Base-by-base conservation (phyloP, 2,113 vertebrate genomes). In the Phrynosoma platyrhinos region DNA sequence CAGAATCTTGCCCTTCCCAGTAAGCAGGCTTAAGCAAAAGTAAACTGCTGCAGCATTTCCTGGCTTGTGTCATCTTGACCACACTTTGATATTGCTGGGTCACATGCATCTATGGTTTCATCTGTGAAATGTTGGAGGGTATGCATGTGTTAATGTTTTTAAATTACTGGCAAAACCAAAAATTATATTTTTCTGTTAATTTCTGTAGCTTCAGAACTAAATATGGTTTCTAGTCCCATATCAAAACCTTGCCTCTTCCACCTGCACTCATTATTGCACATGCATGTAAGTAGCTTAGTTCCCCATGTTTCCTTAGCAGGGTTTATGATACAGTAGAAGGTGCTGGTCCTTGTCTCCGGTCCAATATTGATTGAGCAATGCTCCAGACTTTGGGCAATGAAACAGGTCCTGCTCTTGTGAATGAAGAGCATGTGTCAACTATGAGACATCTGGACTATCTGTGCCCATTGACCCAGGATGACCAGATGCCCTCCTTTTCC, bases 301-400 rank as follows among this genome's bases (percentile, higher is more conserved):
- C n/a, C 16, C 79, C 85, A 18, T 66, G 36, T 16, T 36, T 30
- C 55, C 79, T 71, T 84, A 79, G 0, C 0, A 0, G 0, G 0
- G 0, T 53, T 0, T 0, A 13, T 30, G 58, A 32, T 47, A 9
- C 16, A 30, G 42, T 40, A 66, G 7, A 79, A 58, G 79, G 12
- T 9, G 0, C 75, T 20, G 75, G 62, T 8, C 58, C 36, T n/a
- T 27, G 36, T 0, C n/a, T 79, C 47, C 21, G 23, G 40, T 55
- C 58, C 23, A 55, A 36, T 78, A 64, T n/a, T 84, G 0, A 1
- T 32, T 10, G 42, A 25, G 62, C 55, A 66, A 10, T 9, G 0
- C 62, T 83, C 55, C 83, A 83, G 13, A 72, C 55, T 5, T 30
- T 53, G 85, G 75, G 69, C 58, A 84, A 7, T 0, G 2, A 5